Evolutionary conservation across 1,140 invertebrate genomes (phyloP), one percentile per base, ranked within the genome.

Genomic region (Anagrus nilaparvatae): DNA sequence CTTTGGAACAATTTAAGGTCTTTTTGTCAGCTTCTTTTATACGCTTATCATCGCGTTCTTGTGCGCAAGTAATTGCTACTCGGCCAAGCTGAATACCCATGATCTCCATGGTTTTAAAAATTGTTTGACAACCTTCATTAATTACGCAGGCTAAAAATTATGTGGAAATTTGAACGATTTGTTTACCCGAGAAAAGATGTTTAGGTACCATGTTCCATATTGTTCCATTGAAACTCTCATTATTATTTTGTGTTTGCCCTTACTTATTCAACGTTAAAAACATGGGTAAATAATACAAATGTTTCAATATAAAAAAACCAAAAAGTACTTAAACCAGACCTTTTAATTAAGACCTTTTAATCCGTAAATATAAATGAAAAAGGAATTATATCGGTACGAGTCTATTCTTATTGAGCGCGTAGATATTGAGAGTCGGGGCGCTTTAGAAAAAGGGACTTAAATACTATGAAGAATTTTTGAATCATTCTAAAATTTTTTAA

Each of bases 161-260:
- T 14, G 19, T 38, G 3, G 43, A 37, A 36, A 48, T 48, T 39
- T 44, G 34, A 12, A 53, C 40, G 9, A 43, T 43, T 40, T 40
- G 27, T 27, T 30, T 20, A 12, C 50, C 43, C 41, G 23, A 43
- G 37, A 46, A 29, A n/a, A 44, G 32, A 34, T 47, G 41, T 25
- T 50, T 47, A 6, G 48, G 45, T 5, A 30, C 28, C 4, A 47
- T 8, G 8, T 32, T 32, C 40, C 46, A 47, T 3, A 47, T 28
- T n/a, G 18, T 24, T 10, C 18, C 13, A 20, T 51, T 44, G 18
- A 44, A 43, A 36, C 40, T 41, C 29, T 46, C 44, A 31, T 52
- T 52, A 24, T 37, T 43, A 27, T 49, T 52, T 44, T 52, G 60
- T n/a, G 55, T n/a, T n/a, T n/a, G n/a, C n/a, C n/a, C n/a, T n/a